Percentiles rank a stretch among this genome's conserved stretches.
Conservation (phyloP, 2,797 vertebrate species). For the Pangasius sanitwongsei region DNA sequence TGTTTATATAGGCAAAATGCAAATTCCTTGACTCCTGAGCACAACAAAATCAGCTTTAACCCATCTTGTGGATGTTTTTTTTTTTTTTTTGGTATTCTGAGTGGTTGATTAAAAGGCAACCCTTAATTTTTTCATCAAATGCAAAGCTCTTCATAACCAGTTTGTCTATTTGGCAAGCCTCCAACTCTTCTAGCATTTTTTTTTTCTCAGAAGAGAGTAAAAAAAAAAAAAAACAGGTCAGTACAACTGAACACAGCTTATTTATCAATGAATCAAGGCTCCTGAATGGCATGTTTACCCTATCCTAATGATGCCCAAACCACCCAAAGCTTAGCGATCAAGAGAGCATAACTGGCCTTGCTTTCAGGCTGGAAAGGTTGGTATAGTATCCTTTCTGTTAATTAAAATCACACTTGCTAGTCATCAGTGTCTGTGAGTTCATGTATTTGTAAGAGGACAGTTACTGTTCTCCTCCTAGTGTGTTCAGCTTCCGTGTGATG, state of each 20-base stretch:
- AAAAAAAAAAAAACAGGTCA: not conserved
- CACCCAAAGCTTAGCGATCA: not conserved
- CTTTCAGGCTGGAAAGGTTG: no score
- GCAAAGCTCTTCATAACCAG: not conserved
- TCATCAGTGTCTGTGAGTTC: not conserved
- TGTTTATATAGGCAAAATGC: not conserved
- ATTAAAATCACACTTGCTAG: not conserved
- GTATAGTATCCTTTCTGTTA: not conserved
- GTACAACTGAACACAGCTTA: not conserved
- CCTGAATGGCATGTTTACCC: not conserved
- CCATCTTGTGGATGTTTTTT: not conserved
- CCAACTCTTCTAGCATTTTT: not conserved
- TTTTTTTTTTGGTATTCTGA: not conserved
- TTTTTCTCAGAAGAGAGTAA: not conserved
- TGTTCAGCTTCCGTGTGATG: not conserved
- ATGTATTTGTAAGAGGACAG: not conserved
- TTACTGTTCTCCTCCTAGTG: not conserved
- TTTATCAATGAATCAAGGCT: not conserved
- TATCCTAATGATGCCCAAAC: not conserved
- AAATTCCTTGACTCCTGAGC: not conserved
- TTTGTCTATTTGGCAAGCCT: not conserved
- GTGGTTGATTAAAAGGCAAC: not conserved
- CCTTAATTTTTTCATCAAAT: not conserved
- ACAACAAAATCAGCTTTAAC: not conserved
- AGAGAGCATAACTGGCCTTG: not conserved